Evolutionary conservation across 2,888 invertebrate genomes (phyloP).

Genomic region (Parnassius apollo): DNA sequence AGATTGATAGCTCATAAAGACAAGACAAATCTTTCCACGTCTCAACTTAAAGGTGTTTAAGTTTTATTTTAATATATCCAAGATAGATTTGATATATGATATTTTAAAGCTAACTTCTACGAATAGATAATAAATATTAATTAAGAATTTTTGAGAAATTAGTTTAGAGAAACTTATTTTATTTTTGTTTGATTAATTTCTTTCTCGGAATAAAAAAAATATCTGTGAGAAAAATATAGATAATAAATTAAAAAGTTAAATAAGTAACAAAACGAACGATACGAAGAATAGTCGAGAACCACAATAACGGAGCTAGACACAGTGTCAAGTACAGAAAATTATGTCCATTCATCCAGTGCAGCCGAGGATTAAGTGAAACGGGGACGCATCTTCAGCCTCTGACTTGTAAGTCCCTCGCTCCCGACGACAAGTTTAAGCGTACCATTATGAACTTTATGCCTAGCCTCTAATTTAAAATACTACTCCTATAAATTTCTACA

Average conservation of each 20-base stretch:
- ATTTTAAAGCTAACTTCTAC: no score
- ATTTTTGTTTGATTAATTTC: no score
- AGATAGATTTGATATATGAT: no score
- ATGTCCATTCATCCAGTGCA: constrained; percentile 74
- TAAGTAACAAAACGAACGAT: constrained; percentile 47
- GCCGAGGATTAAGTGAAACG: constrained; percentile 71
- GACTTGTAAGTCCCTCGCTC: constrained; percentile 48
- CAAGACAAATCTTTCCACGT: no score
- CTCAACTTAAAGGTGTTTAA: no score
- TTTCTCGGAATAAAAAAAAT: no score
- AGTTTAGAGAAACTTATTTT: no score
- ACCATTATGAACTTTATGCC: constrained; percentile 45
- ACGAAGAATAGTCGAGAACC: constrained; percentile 52
- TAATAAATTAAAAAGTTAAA: constrained; percentile 8
- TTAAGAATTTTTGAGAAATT: no score
- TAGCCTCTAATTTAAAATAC: constrained; percentile 49
- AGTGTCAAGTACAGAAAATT: constrained; percentile 79
- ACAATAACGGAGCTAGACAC: constrained; percentile 68
- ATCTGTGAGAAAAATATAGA: background rate
- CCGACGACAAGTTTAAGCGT: constrained; percentile 54
- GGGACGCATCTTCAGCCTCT: constrained; percentile 66
- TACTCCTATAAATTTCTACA: no score
- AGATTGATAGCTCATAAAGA: no score
- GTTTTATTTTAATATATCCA: no score
- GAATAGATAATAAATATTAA: no score